Conservation (phyloP, 2,113 vertebrate genomes). For the Ailuropoda melanoleuca region DNA sequence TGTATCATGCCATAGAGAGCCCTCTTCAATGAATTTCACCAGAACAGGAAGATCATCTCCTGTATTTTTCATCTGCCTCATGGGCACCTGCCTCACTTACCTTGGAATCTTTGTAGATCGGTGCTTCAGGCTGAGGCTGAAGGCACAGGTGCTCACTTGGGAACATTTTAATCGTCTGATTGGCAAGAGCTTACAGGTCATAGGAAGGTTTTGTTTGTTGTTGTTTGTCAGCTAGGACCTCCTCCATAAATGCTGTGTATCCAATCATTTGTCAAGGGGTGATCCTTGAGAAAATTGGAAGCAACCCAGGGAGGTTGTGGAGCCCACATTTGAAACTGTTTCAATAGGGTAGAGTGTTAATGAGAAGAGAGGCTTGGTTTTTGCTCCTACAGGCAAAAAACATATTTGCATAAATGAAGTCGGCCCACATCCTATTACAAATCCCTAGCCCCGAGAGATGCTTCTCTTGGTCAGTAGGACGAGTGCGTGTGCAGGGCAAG, state of each 20-base stretch:
- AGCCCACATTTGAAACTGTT: accelerated
- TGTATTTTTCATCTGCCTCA: accelerated
- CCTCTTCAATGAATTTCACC: not conserved
- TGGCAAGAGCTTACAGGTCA: not conserved
- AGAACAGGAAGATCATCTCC: not conserved
- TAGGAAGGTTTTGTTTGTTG: not conserved
- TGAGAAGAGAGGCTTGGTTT: not conserved
- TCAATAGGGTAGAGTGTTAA: too few species aligned
- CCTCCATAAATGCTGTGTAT: not conserved
- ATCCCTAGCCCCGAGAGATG: not conserved
- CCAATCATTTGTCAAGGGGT: not conserved
- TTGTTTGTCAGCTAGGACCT: not conserved
- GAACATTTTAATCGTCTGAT: not conserved
- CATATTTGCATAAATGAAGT: too few species aligned
- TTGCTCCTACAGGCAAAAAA: too few species aligned
- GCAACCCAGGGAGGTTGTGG: not conserved
- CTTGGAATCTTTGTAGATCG: not conserved
- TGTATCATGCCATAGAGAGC: accelerated
- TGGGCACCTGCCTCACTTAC: accelerated
- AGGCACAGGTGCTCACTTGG: accelerated
- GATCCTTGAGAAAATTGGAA: not conserved
- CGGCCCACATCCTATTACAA: not conserved
- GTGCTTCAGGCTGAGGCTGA: too few species aligned
- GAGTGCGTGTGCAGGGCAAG: not conserved
- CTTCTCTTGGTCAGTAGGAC: not conserved